These are phyloP conservation scores for Himalopsyche phryganea DNA, from an alignment of 1,140 invertebrate species.

Conservation along the genomic window DNA sequence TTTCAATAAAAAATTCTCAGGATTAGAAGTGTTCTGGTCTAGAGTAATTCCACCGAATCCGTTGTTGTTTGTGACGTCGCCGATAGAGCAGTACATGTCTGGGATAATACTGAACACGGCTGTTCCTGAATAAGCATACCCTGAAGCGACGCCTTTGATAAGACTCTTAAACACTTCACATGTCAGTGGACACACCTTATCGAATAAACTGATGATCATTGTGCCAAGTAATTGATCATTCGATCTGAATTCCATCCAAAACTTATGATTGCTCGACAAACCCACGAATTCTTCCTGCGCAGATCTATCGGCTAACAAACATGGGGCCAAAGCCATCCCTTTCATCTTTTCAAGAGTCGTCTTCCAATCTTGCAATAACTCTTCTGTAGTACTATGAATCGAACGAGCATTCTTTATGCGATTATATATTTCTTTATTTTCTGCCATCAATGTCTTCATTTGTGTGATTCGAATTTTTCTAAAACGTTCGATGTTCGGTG, in stretches of 20 bases:
- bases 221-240: constrained; percentile 11
- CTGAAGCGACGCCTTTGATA: background rate
- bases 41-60: constrained; percentile 42
- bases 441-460: background rate
- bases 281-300: constrained; percentile 4
- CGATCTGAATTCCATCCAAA: constrained; percentile 17
- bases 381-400: background rate
- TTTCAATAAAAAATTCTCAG: constrained; percentile 41
- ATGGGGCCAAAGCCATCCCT: constrained; percentile 3
- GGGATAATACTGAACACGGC: constrained; percentile 40
- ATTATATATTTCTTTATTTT: constrained; percentile 4
- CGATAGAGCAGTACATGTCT: constrained; percentile 44
- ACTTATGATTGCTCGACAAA: constrained; percentile 1
- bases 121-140: constrained; percentile 13
- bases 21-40: constrained; percentile 32
- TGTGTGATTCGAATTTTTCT: background rate
- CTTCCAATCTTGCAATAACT: constrained; percentile 10
- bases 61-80: constrained; percentile 47
- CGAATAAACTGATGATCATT: constrained; percentile 8
- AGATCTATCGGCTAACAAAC: constrained; percentile 2
- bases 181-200: constrained; percentile 10
- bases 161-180: constrained; percentile 13
- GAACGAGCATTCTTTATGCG: background rate
- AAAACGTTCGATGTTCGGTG: background rate
- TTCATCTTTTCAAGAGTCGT: constrained; percentile 18